These are phyloP conservation scores for Garra rufa DNA, from an alignment of 2,113 vertebrate genomes.

Conservation along the genomic window DNA sequence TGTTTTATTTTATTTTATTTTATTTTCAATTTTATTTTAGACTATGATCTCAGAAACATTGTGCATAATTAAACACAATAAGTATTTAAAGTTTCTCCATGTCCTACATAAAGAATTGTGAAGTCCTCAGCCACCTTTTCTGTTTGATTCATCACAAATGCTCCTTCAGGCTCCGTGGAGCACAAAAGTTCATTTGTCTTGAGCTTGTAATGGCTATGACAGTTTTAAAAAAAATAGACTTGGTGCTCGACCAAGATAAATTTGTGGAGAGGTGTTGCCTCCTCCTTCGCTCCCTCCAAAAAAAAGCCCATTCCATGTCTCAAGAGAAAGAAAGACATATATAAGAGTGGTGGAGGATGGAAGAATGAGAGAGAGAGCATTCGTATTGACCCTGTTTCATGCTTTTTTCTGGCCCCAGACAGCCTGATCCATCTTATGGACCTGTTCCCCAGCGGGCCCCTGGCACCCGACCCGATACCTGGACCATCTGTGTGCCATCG, in stretches of 20 bases:
- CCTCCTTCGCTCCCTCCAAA: not conserved
- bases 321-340: not conserved
- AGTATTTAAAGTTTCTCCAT: not conserved
- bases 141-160: constrained; percentile 12
- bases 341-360: not conserved
- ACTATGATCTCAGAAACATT: not conserved
- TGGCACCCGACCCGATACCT: constrained; percentile 27
- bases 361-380: constrained; percentile 8
- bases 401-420: constrained; percentile 29
- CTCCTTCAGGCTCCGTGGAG: constrained; percentile 8
- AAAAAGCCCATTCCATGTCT: not conserved
- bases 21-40: not conserved
- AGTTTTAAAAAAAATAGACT: not conserved
- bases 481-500: constrained; percentile 28
- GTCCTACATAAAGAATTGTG: not conserved
- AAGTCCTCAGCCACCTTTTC: not conserved
- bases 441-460: constrained; percentile 33
- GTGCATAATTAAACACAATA: not conserved
- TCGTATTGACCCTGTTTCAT: constrained; percentile 45
- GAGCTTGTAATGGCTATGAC: constrained; percentile 6
- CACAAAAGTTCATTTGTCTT: constrained; percentile 28
- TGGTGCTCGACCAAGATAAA: not conserved
- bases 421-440: constrained; percentile 49
- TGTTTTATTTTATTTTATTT: not conserved
- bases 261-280: not conserved